Evolutionary conservation across 2,888 invertebrate species (phyloP), one percentile per base, ranked within the genome.

Genomic region (Thymelicus lineola): DNA sequence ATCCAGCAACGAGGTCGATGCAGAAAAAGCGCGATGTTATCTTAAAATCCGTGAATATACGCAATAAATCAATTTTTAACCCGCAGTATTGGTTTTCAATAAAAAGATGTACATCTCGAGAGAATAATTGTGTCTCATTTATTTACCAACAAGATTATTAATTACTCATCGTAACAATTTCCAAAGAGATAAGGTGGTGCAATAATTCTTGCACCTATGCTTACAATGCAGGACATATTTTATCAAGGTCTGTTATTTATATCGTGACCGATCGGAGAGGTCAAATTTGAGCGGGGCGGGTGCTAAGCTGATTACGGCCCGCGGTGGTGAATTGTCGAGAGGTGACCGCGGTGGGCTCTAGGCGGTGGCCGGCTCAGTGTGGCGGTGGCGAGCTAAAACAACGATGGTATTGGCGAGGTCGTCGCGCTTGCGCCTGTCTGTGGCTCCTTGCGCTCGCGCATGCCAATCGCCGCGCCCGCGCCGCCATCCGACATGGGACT

Each of bases 381-480:
- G 20, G 20, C 3, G 20, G 28, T 28, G 28, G 28, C 28, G 74
- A 74, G 73, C 79, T 77, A 81, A 82, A 84, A 85, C 82, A 82
- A 80, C 82, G 75, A 76, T 77, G 74, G 75, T 80, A 78, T 81
- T 80, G 28, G 55, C 79, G 79, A 81, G 81, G 83, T 80, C 78
- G 74, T 17, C 20, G 53, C 57, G 42, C 48, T 15, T 14, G 50
- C 50, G 48, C 35, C 6, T n/a, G 28, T 28, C 28, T 28, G 28
- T 28, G 28, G 28, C 20, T 28, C 28, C 28, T 12, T 55, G 55
- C 55, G 48, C 48, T 15, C 14, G 50, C 50, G 48, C 35, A 17
- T n/a, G 53, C 12, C 55, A 14, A 20, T 20, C 55, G 6, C 1
- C 57, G n/a, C 35, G n/a, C 28, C 17, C n/a, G 15, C 60, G 20